phyloP scores from a whole-genome alignment of 2,113 vertebrate species.

The Haplochromis vanheusdeni region DNA sequence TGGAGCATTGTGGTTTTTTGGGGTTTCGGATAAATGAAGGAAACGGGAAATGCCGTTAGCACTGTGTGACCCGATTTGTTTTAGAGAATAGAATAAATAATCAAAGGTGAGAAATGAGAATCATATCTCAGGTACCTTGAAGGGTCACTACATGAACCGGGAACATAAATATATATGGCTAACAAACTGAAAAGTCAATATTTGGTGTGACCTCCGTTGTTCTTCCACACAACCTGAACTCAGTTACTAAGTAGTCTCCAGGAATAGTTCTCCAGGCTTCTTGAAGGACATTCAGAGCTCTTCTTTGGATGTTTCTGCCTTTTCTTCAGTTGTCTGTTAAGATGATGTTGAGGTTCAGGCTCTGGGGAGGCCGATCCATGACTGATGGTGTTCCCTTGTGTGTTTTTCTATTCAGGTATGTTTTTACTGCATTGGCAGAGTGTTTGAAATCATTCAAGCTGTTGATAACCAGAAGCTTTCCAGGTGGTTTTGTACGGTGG shows the following conservation, averaged over 20 bases:
- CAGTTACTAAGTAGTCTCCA: background rate
- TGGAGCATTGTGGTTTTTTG: background rate
- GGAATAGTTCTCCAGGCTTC: background rate
- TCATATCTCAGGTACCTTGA: background rate
- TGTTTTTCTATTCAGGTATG: background rate
- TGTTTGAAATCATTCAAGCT: background rate
- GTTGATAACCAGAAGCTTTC: background rate
- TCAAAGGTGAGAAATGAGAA: constrained; percentile 14
- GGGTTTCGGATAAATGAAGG: constrained; percentile 36
- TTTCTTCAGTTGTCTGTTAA: background rate
- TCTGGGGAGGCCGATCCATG: background rate
- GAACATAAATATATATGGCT: background rate
- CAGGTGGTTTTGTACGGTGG: background rate
- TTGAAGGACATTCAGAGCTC: background rate
- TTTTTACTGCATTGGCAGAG: background rate
- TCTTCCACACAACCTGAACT: background rate
- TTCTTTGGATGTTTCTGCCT: background rate
- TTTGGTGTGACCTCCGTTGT: background rate
- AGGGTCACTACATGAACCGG: background rate
- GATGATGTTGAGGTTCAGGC: background rate
- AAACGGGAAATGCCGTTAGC: constrained; percentile 38
- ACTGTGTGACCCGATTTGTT: constrained; percentile 37
- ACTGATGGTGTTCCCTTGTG: background rate
- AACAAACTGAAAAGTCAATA: background rate
- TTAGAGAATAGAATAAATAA: constrained; percentile 49